These are phyloP conservation scores for Anhinga anhinga DNA, from an alignment of 2,113 vertebrate genomes.

Conservation along the genomic window DNA sequence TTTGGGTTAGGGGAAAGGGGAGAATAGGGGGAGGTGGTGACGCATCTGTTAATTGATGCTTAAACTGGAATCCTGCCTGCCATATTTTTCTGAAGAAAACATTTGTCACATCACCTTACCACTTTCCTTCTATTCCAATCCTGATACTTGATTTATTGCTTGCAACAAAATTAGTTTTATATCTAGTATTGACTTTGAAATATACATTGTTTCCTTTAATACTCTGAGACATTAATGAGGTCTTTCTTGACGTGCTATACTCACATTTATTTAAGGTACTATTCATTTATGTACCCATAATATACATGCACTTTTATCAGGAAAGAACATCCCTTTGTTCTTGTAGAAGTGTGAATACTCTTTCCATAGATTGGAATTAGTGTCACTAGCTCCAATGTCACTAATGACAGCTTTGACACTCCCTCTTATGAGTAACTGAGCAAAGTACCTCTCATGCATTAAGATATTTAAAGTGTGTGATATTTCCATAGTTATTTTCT, in stretches of 20 bases:
- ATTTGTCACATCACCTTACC: background rate
- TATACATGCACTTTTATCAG: background rate
- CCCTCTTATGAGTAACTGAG: background rate
- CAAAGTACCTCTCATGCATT: background rate
- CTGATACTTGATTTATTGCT: background rate
- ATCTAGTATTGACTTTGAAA: background rate
- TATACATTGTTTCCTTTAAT: background rate
- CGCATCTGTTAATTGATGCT: background rate
- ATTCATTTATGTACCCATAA: background rate
- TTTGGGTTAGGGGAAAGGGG: background rate
- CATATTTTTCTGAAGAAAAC: background rate
- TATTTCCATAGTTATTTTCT: background rate
- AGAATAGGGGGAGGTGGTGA: background rate
- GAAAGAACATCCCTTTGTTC: constrained; percentile 26
- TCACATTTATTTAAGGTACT: background rate
- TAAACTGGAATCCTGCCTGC: background rate
- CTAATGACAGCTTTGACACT: background rate
- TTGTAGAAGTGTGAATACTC: constrained; percentile 5
- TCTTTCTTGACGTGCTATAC: background rate
- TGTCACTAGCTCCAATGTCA: no score
- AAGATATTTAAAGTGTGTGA: background rate
- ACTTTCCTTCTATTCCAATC: background rate
- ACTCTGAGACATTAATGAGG: background rate
- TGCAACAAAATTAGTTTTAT: constrained; percentile 1
- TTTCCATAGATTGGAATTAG: background rate